Evolutionary conservation across 2,888 invertebrate species (phyloP), one percentile per base, ranked within the genome.

Genomic region (Rhingia rostrata): DNA sequence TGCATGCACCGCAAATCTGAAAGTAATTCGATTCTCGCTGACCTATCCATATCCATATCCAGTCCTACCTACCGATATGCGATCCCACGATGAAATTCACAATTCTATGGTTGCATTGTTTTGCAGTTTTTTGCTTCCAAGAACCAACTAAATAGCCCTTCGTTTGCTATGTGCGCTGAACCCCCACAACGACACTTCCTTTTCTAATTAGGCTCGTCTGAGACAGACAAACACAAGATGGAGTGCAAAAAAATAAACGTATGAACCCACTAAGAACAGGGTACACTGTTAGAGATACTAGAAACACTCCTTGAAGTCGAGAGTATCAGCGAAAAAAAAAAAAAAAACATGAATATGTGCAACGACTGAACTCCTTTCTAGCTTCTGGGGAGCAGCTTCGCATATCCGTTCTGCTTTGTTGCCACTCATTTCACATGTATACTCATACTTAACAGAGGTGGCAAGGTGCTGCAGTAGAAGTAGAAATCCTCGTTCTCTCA

Each of bases 21-120:
- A 63, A 69, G 75, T 78, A 82, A 82, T 72, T 78, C n/a, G 60
- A 82, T 66, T 82, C 81, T 58, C 54, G 73, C 67, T 80, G 74
- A 80, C 74, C 80, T 61, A 61, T 35, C 41, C 54, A 37, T 43
- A 43, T 53, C 56, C 37, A 30, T 30, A 49, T 22, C 32, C 10
- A 6, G 41, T 22, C 22, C 22, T 22, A 22, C 22, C 22, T 22
- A 61, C 61, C 6, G 67, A 63, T 70, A 69, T 56, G 49, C 61
- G 77, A 82, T 82, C 66, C 77, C 63, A 64, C 69, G 47, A 61
- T 49, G 66, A 30, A 51, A 39, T 61, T 51, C 61, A 69, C 54
- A 73, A 66, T 58, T 58, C 56, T 41, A 64, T 49, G 41, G 14
- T 56, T 63, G 22, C 10, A 51, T 47, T 67, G 39, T 12, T 9